Evolutionary conservation across 2,113 vertebrate species (phyloP), one percentile per base, ranked within the genome.

Genomic region (Barbus barbus): DNA sequence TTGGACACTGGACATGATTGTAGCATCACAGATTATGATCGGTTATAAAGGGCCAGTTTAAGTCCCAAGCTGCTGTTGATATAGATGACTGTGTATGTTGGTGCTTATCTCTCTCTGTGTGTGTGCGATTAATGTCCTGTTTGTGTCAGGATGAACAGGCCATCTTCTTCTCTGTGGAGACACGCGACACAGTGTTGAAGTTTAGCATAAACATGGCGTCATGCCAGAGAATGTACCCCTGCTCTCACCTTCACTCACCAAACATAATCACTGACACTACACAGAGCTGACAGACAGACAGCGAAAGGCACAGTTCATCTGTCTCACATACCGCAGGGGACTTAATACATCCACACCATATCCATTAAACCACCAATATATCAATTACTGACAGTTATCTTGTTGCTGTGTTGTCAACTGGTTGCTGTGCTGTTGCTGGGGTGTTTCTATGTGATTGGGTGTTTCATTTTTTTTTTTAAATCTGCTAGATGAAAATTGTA

Each of bases 191-290:
- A 74, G 65, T 41, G 65, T 16, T 85, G 78, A 65, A n/a, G 44
- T 20, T 77, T 82, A 44, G 41, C 28, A 85, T 85, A 87, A 85
- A 85, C 79, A 84, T 31, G n/a, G 75, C 20, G 20, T 74, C 65
- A 51, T 7, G 73, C 79, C 86, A 87, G 82, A 78, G 65, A 65
- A 56, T 85, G 73, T 73, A 73, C 74, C 83, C 53, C 65, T 58
- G 73, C 67, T 73, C 81, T 87, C 36, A 84, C 74, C 63, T 74
- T 63, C 4, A 67, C 60, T 53, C 6, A 51, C 41, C 36, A 58
- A 38, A 38, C 20, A 78, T 48, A 77, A 1, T 75, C 18, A 72
- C 33, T 63, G 74, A 87, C 56, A 60, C 81, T 81, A 77, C 41
- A 77, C 73, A 87, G 83, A 82, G 26, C 16, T 28, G 13, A 75